Evolutionary conservation across 2,113 vertebrate genomes (phyloP).

Genomic region (Xiphophorus couchianus): DNA sequence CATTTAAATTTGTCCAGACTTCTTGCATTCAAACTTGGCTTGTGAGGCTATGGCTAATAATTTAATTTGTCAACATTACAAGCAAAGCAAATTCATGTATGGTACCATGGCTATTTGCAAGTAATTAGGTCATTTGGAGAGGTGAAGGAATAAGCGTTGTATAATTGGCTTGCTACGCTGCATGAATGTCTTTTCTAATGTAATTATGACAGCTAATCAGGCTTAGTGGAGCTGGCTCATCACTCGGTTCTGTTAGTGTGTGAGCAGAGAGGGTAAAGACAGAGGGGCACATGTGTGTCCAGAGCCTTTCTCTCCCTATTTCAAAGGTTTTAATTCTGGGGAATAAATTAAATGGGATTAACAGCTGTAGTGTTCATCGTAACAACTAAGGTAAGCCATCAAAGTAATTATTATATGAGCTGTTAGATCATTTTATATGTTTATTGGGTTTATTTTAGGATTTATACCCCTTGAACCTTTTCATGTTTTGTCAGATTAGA

Average conservation of each 20-base stretch:
- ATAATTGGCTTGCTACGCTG: slow-evolving; percentile 69
- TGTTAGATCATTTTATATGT: neutral
- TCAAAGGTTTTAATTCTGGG: neutral
- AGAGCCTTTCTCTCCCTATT: neutral
- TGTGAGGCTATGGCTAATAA: neutral
- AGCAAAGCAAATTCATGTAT: slow-evolving; percentile 11
- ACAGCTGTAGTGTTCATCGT: neutral
- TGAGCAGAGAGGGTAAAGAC: slow-evolving; percentile 9
- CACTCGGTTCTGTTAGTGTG: slow-evolving; percentile 29
- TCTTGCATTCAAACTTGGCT: neutral
- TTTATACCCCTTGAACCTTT: neutral
- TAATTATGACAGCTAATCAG: slow-evolving; percentile 81
- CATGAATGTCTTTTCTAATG: slow-evolving; percentile 66
- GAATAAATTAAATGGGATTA: slow-evolving; percentile 50
- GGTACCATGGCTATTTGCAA: neutral
- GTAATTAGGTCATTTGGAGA: slow-evolving; percentile 34
- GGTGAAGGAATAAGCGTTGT: slow-evolving; percentile 52
- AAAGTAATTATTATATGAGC: neutral
- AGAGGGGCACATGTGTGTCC: slow-evolving; percentile 21
- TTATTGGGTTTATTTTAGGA: neutral
- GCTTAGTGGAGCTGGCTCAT: slow-evolving; percentile 78
- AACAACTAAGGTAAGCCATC: slow-evolving; percentile 48
- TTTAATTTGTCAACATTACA: neutral
- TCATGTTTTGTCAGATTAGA: neutral
- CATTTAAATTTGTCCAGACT: neutral